Conservation (phyloP, 1,140 invertebrate genomes). For the Bombyx mandarina region DNA sequence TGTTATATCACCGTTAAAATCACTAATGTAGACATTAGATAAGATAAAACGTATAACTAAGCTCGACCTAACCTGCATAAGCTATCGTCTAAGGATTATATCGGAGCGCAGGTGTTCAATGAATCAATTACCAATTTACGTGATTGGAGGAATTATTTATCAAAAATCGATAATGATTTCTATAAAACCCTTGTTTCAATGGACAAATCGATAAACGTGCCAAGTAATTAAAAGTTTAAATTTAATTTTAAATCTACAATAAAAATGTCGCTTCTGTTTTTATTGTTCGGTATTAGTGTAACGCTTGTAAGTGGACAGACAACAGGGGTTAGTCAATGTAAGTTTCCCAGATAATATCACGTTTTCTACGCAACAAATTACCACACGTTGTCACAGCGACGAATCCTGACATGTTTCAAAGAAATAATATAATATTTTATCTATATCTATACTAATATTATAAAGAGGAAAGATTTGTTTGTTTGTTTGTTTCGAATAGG, state of each 20-base stretch:
- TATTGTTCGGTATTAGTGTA: not conserved
- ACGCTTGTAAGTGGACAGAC: not conserved
- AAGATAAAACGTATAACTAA: too few relatives aligned
- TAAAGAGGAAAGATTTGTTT: too few relatives aligned
- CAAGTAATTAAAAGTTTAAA: not conserved
- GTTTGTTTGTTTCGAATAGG: too few relatives aligned
- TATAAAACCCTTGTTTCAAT: not conserved
- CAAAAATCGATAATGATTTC: not conserved
- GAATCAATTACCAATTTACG: too few relatives aligned
- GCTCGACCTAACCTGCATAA: too few relatives aligned
- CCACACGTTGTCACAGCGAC: not conserved
- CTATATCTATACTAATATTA: too few relatives aligned
- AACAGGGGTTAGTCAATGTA: slow-evolving; percentile 6
- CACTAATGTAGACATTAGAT: too few relatives aligned
- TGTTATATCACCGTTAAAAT: too few relatives aligned
- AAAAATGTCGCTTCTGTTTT: slow-evolving; percentile 3
- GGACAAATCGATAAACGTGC: not conserved
- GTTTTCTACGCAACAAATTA: not conserved
- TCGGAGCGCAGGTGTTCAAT: too few relatives aligned
- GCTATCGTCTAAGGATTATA: too few relatives aligned
- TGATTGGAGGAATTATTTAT: too few relatives aligned
- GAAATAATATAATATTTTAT: not conserved
- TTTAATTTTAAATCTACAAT: not conserved
- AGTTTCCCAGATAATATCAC: not conserved
- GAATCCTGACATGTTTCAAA: not conserved